These are phyloP conservation scores for Tribolium madens DNA, from an alignment of 1,140 invertebrate genomes.

Conservation along the genomic window DNA sequence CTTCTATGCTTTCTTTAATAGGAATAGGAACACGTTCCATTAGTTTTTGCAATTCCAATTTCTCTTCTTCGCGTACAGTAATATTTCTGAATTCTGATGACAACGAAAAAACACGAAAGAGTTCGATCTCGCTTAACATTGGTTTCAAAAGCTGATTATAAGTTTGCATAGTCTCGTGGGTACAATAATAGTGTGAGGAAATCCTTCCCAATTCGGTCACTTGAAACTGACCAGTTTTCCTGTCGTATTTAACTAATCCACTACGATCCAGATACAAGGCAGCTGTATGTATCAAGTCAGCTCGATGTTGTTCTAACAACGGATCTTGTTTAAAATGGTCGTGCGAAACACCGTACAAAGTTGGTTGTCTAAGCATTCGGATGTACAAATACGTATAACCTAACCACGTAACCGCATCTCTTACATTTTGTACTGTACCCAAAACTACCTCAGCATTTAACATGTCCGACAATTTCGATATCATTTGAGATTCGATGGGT, in stretches of 20 bases:
- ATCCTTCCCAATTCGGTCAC: conserved; percentile 95
- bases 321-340: conserved; percentile 87
- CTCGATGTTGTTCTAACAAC: conserved; percentile 87
- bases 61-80: conserved; percentile 97
- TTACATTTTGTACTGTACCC: conserved; percentile 94
- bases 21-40: conserved; percentile 99
- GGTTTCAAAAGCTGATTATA: conserved; percentile 98
- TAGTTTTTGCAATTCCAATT: conserved; percentile 95
- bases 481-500: conserved; percentile 88
- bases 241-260: conserved; percentile 95
- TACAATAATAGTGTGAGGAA: conserved; percentile 98
- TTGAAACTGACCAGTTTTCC: conserved; percentile 92
- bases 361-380: conserved; percentile 86
- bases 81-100: conserved; percentile 95
- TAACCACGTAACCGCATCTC: conserved; percentile 94
- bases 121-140: conserved; percentile 96
- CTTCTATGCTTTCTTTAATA: conserved; percentile 99
- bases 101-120: conserved; percentile 99
- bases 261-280: conserved; percentile 91
- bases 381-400: conserved; percentile 99
- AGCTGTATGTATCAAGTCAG: conserved; percentile 97
- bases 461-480: conserved; percentile 92
- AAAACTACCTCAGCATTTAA: conserved; percentile 98
- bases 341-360: conserved; percentile 88
- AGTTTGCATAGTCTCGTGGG: conserved; percentile 95